Conservation (phyloP, 2,888 invertebrate genomes). For the Tenthredo scrophulariae region DNA sequence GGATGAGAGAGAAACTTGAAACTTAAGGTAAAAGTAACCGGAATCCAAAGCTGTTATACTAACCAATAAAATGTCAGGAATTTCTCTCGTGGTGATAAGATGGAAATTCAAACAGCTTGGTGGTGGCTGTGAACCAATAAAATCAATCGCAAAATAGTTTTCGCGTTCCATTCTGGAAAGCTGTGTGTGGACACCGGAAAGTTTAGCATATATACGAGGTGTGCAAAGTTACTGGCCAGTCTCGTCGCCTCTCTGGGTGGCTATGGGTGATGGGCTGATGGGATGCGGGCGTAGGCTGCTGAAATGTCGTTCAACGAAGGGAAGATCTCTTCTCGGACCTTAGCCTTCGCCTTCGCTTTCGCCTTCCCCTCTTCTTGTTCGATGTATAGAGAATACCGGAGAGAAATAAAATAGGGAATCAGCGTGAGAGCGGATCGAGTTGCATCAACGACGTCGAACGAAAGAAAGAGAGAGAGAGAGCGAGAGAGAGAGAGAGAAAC, state of each 20-base stretch:
- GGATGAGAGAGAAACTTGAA: neutral
- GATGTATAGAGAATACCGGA: neutral
- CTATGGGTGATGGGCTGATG: neutral
- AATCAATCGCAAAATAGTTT: conserved; percentile 69
- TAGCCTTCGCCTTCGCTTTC: neutral
- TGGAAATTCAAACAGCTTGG: conserved; percentile 50
- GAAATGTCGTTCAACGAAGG: conserved; percentile 12
- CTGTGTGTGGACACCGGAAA: conserved; percentile 66
- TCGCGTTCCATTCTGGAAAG: conserved; percentile 59
- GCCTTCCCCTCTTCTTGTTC: neutral
- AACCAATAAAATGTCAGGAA: conserved; percentile 48
- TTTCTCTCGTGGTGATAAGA: conserved; percentile 41
- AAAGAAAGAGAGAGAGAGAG: neutral
- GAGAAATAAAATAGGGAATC: conserved; percentile 9
- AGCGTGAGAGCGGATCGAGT: conserved; percentile 15
- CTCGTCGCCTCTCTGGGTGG: conserved; percentile 59
- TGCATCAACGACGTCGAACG: neutral
- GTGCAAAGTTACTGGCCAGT: conserved; percentile 63
- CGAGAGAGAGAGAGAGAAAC: neutral
- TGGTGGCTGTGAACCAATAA: conserved; percentile 65
- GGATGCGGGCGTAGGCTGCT: conserved; percentile 5
- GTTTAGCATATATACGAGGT: conserved; percentile 75
- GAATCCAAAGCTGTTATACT: conserved; percentile 24
- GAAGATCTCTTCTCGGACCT: neutral
- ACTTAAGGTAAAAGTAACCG: conserved; percentile 23